Evolutionary conservation across 2,113 vertebrate species (phyloP).

Genomic region (Lipotes vexillifer): DNA sequence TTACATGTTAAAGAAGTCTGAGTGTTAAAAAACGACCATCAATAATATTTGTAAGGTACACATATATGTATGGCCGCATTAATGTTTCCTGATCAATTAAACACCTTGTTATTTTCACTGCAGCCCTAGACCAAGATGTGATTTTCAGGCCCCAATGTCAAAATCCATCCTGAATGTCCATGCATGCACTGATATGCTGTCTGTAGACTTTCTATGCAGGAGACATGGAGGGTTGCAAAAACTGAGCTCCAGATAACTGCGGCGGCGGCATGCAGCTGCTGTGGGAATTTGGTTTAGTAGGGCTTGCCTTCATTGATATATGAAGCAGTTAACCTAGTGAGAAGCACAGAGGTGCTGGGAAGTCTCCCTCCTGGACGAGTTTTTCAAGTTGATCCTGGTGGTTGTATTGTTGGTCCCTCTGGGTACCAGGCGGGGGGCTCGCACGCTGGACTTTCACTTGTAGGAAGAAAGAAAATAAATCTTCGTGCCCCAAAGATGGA

Average conservation of each 20-base stretch:
- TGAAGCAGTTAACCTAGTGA: slow-evolving; percentile 37
- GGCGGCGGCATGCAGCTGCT: background rate
- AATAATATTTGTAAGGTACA: background rate
- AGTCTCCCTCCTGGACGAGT: slow-evolving; percentile 16
- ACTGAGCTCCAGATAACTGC: background rate
- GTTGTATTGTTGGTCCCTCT: slow-evolving; percentile 44
- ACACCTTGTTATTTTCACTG: background rate
- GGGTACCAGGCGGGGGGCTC: slow-evolving; percentile 38
- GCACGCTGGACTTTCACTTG: slow-evolving; percentile 64
- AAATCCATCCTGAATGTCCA: background rate
- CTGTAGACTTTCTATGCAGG: background rate
- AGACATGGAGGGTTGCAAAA: background rate
- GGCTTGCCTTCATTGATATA: slow-evolving; percentile 33
- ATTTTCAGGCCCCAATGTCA: background rate
- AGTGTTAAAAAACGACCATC: background rate
- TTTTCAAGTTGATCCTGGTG: slow-evolving; percentile 65
- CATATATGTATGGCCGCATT: accelerated
- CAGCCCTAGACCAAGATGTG: background rate
- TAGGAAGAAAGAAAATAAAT: slow-evolving; percentile 80
- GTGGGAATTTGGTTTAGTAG: background rate
- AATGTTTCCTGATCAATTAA: background rate
- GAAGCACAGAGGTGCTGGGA: slow-evolving; percentile 39
- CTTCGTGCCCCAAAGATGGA: slow-evolving; percentile 73
- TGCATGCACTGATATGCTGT: too few relatives aligned
- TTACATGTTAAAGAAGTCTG: background rate